Evolutionary conservation across 2,113 vertebrate species (phyloP), one percentile per base, ranked within the genome.

Genomic region (Oceanodroma tethys): DNA sequence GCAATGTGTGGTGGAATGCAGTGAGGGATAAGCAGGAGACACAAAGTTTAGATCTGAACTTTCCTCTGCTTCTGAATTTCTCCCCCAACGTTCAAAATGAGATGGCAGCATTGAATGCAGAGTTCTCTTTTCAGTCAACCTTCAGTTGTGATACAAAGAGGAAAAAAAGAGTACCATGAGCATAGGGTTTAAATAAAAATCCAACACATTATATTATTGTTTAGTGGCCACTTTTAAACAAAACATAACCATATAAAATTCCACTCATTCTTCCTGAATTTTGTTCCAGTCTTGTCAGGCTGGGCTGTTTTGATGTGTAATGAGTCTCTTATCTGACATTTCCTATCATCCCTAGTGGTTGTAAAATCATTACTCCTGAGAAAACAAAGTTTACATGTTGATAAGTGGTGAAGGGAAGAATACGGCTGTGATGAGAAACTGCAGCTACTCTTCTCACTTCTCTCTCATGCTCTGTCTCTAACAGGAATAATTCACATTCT

Each of bases 351-450:
- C 78, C 67, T 17, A 38, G 90, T 66, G 90, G 82, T 62, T 92
- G 90, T 76, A 92, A 80, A 88, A 83, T 67, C 89, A 63, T 72
- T 85, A 78, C 68, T 95, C 60, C 21, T 38, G 92, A 96, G 95
- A 94, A 96, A 97, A 95, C 86, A 93, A 92, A 94, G 90, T 96
- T 96, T 94, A 95, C 63, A 94, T 93, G 83, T 94, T 89, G 95
- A 88, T 85, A 90, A 93, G 86, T 59, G 81, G 65, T 76, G 52
- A 81, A 86, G 67, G 70, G 76, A 93, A 81, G 80, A 91, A 80
- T 52, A 87, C 40, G 30, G 36, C 42, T 87, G 52, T 53, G 52
- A 90, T 58, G 73, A 87, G 80, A 93, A 86, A 87, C 73, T 79
- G n/a, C 29, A 71, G 63, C 36, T 71, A 92, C 92, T 67, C 13